Conservation (phyloP, 2,797 vertebrate genomes). For the Cirrhinus mrigala region DNA sequence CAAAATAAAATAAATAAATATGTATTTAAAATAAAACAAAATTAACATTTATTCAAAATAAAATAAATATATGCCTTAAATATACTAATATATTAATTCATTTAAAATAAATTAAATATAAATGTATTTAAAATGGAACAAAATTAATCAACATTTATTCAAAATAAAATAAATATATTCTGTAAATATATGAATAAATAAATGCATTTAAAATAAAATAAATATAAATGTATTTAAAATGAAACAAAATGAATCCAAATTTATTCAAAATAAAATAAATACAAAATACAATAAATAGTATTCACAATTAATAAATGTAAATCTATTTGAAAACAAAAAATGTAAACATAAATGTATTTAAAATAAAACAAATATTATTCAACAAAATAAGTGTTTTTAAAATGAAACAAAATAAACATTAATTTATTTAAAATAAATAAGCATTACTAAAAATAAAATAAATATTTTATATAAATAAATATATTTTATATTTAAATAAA, state of each 20-base stretch:
- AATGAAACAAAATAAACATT: background rate
- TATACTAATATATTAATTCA: no score
- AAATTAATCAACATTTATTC: no score
- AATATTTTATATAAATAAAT: background rate
- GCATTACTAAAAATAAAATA: background rate
- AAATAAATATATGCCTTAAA: no score
- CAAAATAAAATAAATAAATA: no score
- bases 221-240: no score
- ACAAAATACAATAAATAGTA: background rate
- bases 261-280: no score
- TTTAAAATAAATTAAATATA: background rate
- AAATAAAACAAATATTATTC: background rate
- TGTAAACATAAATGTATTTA: background rate
- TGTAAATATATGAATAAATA: no score
- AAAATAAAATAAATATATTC: no score
- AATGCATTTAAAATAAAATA: background rate
- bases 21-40: background rate
- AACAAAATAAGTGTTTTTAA: background rate
- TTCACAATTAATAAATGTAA: no score
- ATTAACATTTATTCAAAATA: no score
- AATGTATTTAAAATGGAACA: background rate
- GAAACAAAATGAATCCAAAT: background rate
- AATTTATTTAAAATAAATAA: background rate
- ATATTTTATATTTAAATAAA: background rate
- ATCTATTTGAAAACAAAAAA: no score